Evolutionary conservation across 2,888 invertebrate genomes (phyloP), one percentile per base, ranked within the genome.

Genomic region (Dryobotodes eremita): DNA sequence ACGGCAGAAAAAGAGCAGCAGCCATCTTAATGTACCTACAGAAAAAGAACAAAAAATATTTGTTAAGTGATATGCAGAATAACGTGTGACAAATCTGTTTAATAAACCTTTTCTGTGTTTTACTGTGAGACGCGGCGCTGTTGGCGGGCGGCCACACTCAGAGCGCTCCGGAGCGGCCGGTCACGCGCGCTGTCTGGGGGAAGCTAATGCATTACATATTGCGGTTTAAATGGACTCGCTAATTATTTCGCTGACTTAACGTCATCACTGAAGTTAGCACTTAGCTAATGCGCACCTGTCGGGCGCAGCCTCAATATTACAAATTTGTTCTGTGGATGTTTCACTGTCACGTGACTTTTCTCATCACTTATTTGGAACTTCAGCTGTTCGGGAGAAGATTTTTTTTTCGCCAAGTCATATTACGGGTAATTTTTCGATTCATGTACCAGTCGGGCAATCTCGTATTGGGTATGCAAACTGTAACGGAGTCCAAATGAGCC

Each of bases 191-290:
- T 20, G 23, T 8, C 2, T 15, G 8, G 65, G 17, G 72, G 62
- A 70, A 77, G 77, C 75, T 62, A 36, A 23, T 36, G 72, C 73
- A 59, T 75, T 75, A 75, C 73, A 74, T 83, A 73, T 53, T 57
- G 76, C 65, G 75, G 62, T 59, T 77, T 73, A 71, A 79, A 74
- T 65, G 72, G 48, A 69, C 10, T 73, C 57, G 71, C 62, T 61
- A 61, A 62, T 42, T 68, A 65, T 66, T 53, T 46, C 48, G 48
- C 53, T 66, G 59, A 61, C 13, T 48, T 66, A 46, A 59, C 36
- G 59, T 66, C 73, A 55, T 46, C 61, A 26, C 31, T n/a, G 15
- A 31, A 61, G 46, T 62, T 55, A 10, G 55, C 50, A n/a, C 48
- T 64, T 50, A 3, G 53, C 26, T 36, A 36, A 42, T 59, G 46